Evolutionary conservation across 2,888 invertebrate species (phyloP), one percentile per base, ranked within the genome.

Genomic region (Villa cingulata): DNA sequence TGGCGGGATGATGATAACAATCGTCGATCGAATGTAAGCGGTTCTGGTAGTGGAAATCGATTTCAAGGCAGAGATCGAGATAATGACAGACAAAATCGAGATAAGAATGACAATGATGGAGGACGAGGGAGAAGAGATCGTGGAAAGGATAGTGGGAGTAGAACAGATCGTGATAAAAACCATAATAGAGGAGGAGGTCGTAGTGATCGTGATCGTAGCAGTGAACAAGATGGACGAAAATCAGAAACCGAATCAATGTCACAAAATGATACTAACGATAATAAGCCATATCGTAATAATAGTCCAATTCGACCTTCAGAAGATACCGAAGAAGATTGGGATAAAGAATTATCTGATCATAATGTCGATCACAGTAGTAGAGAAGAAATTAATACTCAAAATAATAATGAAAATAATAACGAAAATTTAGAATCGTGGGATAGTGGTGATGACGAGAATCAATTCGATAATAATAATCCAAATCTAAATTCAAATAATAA

Each of bases 311-410:
- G 37, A 50, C 18, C 12, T 10, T 39, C 48, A 42, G 58, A 53
- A 41, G 67, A 65, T 41, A 67, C 66, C n/a, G 65, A 69, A 53
- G 65, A 65, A 44, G 65, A 67, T 55, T 64, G 67, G 66, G 65
- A 68, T 57, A 57, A 58, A 12, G 68, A 68, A 48, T 56, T 68
- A 40, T 63, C 62, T 41, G 64, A 67, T 48, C 58, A 59, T 38
- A 59, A 57, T 17, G 29, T 49, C 9, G 19, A 34, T 14, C 27
- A 27, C 6, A 27, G 10, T 27, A 27, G 10, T 6, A 27, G 2
- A 2, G 27, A 27, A 10, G 10, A 27, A 2, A 2, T 9, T 9
- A 27, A 27, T 9, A 27, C 4, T 27, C 9, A 10, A 12, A 32
- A 5, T 14, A 32, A 12, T 14, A 23, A 23, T 23, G 7, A 32